A percentile compares a stretch with the other conserved stretches of the same genome.
These are phyloP conservation scores for Actenoides hombroni DNA, from an alignment of 2,113 vertebrate species.

Conservation along the genomic window DNA sequence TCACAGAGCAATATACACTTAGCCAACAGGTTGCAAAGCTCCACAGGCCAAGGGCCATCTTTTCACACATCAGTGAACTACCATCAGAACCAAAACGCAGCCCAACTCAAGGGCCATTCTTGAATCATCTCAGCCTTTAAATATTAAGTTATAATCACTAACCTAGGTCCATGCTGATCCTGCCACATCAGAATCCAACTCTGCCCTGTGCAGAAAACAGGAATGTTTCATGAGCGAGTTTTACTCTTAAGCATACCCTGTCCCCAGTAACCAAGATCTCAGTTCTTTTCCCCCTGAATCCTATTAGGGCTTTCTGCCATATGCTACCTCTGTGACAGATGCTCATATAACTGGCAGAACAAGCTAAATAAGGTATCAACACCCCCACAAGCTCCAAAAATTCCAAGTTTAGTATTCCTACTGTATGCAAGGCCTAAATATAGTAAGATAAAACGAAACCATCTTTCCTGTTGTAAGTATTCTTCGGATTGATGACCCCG, in stretches of 20 bases:
- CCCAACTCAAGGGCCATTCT: neutral
- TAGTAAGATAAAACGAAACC: conserved; percentile 55
- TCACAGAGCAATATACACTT: neutral
- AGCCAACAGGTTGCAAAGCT: neutral
- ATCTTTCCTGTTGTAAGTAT: conserved; percentile 34
- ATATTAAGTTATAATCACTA: neutral
- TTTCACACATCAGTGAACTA: neutral
- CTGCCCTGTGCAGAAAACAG: neutral
- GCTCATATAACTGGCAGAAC: conserved; percentile 63
- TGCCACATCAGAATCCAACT: neutral
- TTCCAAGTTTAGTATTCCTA: conserved; percentile 64
- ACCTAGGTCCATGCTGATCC: neutral
- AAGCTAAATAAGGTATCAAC: conserved; percentile 67
- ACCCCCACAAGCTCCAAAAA: conserved; percentile 48
- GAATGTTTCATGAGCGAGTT: neutral
- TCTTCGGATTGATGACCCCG: neutral
- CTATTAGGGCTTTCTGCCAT: conserved; percentile 64
- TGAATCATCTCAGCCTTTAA: neutral
- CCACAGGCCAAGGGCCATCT: neutral
- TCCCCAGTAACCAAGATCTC: neutral
- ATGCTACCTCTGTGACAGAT: conserved; percentile 64
- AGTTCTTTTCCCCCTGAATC: conserved; percentile 40
- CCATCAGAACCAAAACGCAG: neutral
- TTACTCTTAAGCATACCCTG: neutral
- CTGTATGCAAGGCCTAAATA: conserved; percentile 63